Evolutionary conservation across 2,113 vertebrate genomes (phyloP).

Genomic region (Mobula hypostoma): DNA sequence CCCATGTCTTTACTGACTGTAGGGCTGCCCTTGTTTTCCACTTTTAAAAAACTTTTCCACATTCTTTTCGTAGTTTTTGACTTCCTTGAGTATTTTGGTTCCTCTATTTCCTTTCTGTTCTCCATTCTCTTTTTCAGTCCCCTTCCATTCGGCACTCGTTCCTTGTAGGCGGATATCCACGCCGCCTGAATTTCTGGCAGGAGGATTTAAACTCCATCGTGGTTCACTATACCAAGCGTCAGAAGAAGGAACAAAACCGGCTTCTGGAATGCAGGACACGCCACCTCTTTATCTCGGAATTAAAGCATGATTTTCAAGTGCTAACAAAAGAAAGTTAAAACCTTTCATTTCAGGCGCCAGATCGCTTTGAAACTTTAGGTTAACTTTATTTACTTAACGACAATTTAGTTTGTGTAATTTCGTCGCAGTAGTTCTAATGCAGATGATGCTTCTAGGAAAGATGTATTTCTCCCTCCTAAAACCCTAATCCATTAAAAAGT

Average conservation of each 20-base stretch:
- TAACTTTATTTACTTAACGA: background rate
- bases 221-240: background rate
- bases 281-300: background rate
- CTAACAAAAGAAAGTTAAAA: conserved; percentile 16
- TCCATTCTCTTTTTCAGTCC: background rate
- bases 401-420: background rate
- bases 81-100: background rate
- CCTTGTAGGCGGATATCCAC: no score
- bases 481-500: background rate
- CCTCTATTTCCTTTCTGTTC: background rate
- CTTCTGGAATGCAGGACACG: conserved; percentile 1
- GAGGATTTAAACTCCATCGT: background rate
- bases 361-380: background rate
- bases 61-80: background rate
- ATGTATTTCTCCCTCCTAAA: background rate
- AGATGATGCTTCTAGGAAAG: background rate
- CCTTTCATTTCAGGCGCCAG: background rate
- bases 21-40: background rate
- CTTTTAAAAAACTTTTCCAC: background rate
- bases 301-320: background rate
- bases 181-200: background rate
- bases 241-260: background rate
- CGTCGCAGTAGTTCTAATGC: background rate
- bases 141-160: background rate
- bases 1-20: background rate